Evolutionary conservation across 2,888 invertebrate genomes (phyloP), one percentile per base, ranked within the genome.

Genomic region (Nineta flava): DNA sequence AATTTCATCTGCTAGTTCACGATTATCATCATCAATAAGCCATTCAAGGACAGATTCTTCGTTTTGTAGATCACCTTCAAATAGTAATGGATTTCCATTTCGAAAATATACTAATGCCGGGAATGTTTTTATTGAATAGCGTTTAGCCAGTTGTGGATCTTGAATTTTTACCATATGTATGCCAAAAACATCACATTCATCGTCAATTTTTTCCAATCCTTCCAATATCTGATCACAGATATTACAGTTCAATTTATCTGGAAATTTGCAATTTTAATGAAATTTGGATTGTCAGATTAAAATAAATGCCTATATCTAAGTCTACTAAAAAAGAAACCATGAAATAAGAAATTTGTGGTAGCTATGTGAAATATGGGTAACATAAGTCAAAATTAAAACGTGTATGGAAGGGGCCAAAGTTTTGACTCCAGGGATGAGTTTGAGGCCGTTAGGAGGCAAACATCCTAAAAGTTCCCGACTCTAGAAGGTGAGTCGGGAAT

Each of bases 91-190:
- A 67, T 91, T 91, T 45, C 91, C 91, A 59, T 90, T 91, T 61
- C 90, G 80, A 63, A 75, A 81, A 64, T 92, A 93, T 1, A 93
- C 90, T 62, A 93, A 74, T 10, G 92, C 92, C 2, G 93, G 93
- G 67, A 88, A 93, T 48, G 92, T 93, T 66, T 92, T 92, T 53
- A 93, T 93, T 53, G 91, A 91, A 69, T 93, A 93, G 58, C 91
- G 76, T 65, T 92, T 93, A 6, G 93, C 92, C 52, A 93, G 66
- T 61, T 87, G 87, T 1, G 87, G 85, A 69, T 93, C 93, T 66
- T 87, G 87, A 59, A 93, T 92, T 63, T 91, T 86, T 1, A 93
- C 93, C 79, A 93, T 81, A 58, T 92, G 90, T 58, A 93, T 93
- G 46, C 93, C 93, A 63, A 84, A 93, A 0, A 88, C 85, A 62